Evolutionary conservation across 2,113 vertebrate genomes (phyloP), one percentile per base, ranked within the genome.

Genomic region (Menidia beryllina): DNA sequence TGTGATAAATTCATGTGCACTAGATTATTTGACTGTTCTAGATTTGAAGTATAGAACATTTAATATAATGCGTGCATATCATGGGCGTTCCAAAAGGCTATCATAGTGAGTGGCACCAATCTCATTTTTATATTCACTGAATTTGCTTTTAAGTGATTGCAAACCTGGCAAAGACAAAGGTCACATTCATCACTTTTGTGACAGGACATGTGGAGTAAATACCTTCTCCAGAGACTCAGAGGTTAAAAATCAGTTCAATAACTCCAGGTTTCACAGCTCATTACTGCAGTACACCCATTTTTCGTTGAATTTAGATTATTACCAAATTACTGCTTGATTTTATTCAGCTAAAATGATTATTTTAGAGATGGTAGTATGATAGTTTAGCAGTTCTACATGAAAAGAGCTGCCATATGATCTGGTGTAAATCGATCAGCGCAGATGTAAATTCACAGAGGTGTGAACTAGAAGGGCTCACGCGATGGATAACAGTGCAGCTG

Each of bases 71-170:
- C n/a, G n/a, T n/a, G n/a, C n/a, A n/a, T n/a, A n/a, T n/a, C n/a
- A n/a, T n/a, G n/a, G n/a, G n/a, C n/a, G n/a, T n/a, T n/a, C 74
- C 60, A 54, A 79, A 80, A 49, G 55, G 68, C 72, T 58, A 60
- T 90, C 59, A 82, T 39, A 81, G 39, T 62, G 61, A 81, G 60
- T 81, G 69, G 21, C 24, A 27, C 67, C 47, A 45, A 62, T 69
- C 68, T 71, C 60, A 63, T 72, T 81, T 67, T 81, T 24, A 79
- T 75, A 87, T 78, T 62, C 51, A 58, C 51, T 49, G 66, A 64
- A 61, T 26, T 60, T 75, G 21, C 79, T 67, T 80, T 84, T 67
- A 73, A 59, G 64, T 48, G 36, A 84, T 76, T 82, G 70, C 53
- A 75, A 38, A 47, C 38, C 12, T 38, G 30, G 30, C 1, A 17